Percentiles rank a stretch among this genome's conserved stretches.
Conservation (phyloP, 35 echinoderm and acorn worm species). For the Ptychodera flava region DNA sequence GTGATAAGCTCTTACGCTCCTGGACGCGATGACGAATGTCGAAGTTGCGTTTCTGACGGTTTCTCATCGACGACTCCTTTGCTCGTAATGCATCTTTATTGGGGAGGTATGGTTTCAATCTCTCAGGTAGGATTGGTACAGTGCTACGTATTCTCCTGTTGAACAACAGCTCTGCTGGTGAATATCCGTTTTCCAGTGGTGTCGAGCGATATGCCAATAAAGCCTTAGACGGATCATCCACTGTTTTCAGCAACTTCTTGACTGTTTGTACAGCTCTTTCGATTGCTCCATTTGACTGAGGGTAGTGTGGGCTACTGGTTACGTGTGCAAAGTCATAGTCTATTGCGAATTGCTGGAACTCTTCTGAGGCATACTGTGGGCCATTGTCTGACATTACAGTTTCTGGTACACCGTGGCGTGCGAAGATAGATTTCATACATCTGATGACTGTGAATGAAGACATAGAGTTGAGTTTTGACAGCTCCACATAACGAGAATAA, state of each 20-base stretch:
- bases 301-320: conserved; percentile 23
- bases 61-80: too few relatives aligned
- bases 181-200: conserved; percentile 29
- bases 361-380: conserved; percentile 36
- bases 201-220: conserved; percentile 36
- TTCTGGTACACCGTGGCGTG: conserved; percentile 49
- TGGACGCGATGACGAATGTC: too few relatives aligned
- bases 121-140: conserved; percentile 35
- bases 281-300: conserved; percentile 42
- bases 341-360: conserved; percentile 45
- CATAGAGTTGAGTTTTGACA: conserved; percentile 13
- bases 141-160: conserved; percentile 22
- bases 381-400: conserved; percentile 55
- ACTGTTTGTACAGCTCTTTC: conserved; percentile 48
- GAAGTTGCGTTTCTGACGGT: too few relatives aligned
- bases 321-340: conserved; percentile 19
- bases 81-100: too few relatives aligned
- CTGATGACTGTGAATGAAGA: conserved; percentile 18
- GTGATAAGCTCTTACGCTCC: too few relatives aligned
- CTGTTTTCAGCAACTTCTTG: conserved; percentile 45
- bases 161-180: conserved; percentile 40
- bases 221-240: conserved; percentile 23
- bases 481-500: conserved; percentile 20
- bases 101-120: too few relatives aligned
- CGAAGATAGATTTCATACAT: conserved; percentile 34